Evolutionary conservation across 2,113 vertebrate species (phyloP).

Genomic region (Siniperca chuatsi): DNA sequence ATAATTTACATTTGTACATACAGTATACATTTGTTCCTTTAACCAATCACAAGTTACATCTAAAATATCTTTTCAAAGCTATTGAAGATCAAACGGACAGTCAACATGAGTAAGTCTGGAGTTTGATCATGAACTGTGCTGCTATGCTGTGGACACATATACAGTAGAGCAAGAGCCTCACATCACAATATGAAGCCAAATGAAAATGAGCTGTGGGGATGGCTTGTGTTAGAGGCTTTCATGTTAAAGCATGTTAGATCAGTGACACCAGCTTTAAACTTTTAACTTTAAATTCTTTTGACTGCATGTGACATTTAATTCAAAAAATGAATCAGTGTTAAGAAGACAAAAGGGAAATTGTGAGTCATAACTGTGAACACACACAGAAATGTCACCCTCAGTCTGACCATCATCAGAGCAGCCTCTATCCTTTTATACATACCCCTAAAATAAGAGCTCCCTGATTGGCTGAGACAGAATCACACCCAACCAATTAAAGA

Average conservation of each 20-base stretch:
- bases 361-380: conserved; percentile 18
- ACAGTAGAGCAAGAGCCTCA: background rate
- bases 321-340: background rate
- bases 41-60: background rate
- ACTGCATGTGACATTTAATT: background rate
- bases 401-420: conserved; percentile 41
- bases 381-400: conserved; percentile 10
- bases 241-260: background rate
- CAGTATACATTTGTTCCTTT: background rate
- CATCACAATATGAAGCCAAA: background rate
- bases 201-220: background rate
- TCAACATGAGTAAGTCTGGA: background rate
- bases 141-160: background rate
- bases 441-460: conserved; percentile 90
- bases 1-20: background rate
- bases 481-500: conserved; percentile 84
- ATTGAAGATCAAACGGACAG: background rate
- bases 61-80: background rate
- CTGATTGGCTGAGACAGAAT: conserved; percentile 86
- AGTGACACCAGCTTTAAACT: background rate
- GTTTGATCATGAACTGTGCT: background rate
- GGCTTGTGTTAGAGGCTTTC: background rate
- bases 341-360: conserved; percentile 3
- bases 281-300: background rate
- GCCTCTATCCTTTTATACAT: conserved; percentile 87